These are phyloP conservation scores for Holacanthus passer DNA, from an alignment of 2,113 vertebrate species.

Conservation along the genomic window DNA sequence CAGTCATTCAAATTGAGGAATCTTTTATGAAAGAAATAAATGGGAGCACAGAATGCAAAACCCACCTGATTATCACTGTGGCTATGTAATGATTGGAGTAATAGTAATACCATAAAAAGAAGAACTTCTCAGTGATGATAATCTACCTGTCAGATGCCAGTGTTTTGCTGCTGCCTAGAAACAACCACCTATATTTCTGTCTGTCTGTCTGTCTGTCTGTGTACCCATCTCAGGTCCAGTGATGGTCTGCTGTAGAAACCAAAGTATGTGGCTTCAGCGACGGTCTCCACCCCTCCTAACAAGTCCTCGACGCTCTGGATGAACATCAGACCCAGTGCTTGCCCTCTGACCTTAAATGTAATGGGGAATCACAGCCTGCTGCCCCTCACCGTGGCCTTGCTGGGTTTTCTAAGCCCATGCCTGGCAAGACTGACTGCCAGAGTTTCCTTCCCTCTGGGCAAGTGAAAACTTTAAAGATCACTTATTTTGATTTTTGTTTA, in stretches of 20 bases:
- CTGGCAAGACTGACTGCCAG: slow-evolving; percentile 63
- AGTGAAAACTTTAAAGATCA: slow-evolving; percentile 39
- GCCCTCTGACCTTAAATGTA: slow-evolving; percentile 6
- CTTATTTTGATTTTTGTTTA: background rate
- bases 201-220: slow-evolving; percentile 7
- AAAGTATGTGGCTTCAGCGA: slow-evolving; percentile 54
- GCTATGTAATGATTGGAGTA: background rate
- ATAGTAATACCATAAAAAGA: background rate
- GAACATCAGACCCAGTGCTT: background rate
- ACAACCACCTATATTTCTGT: background rate
- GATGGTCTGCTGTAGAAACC: slow-evolving; percentile 50
- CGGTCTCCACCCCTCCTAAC: background rate
- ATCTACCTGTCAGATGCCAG: background rate
- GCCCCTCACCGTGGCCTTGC: slow-evolving; percentile 45
- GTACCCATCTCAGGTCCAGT: slow-evolving; percentile 40
- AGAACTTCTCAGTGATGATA: background rate
- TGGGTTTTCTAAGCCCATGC: slow-evolving; percentile 47
- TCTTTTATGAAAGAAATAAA: background rate
- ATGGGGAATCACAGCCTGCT: slow-evolving; percentile 62
- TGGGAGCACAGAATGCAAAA: background rate
- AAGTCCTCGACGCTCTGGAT: slow-evolving; percentile 16
- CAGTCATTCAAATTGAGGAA: background rate
- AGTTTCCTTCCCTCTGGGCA: slow-evolving; percentile 78
- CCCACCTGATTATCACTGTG: background rate
- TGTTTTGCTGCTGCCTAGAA: background rate